Base-by-base conservation (phyloP, 2,888 invertebrate species). In the Rhagonycha lutea region DNA sequence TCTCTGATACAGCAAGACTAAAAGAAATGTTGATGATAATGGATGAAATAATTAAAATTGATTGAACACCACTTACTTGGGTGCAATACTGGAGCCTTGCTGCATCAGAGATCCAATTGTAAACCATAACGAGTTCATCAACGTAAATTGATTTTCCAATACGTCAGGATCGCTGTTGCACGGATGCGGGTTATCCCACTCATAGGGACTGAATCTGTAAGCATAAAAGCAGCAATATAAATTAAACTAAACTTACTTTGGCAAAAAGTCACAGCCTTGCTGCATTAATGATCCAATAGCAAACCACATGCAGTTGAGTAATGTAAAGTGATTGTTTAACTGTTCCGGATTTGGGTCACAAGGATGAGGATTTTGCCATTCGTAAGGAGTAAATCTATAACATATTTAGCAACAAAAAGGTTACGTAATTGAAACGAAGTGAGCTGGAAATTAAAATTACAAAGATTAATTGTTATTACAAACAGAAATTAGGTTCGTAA, bases 271-370 rank as follows among this genome's bases (percentile, higher is more conserved):
- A 90, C 96, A 97, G 87, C 97, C 97, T 90, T 98, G 97, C 88
- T 97, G 97, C 95, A 98, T 96, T 83, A 98, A 91, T 67, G 96
- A 96, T 84, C 96, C 96, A 83, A 98, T 96, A 82, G 97, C 96
- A 89, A 98, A 98, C 98, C 98, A 99, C 91, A 98, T 93, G 89
- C 97, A 96, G 91, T 98, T 98, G 89, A 95, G 91, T 87, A 95
- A 89, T 76, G 95, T 96, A 90, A 98, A 98, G 88, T 96, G 96
- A 87, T 97, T 98, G 89, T 97, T 96, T 87, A 97, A 90, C 80
- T 93, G 92, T 83, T 95, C 94, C 84, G 93, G 92, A 85, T 92
- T 91, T 74, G 94, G 93, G 87, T 96, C 95, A 86, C 95, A 94
- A 79, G 96, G 95, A 84, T 95, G 95, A 74, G 95, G 94, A 88